phyloP scores from a whole-genome alignment of 2,797 vertebrate genomes.

The Allobates femoralis region DNA sequence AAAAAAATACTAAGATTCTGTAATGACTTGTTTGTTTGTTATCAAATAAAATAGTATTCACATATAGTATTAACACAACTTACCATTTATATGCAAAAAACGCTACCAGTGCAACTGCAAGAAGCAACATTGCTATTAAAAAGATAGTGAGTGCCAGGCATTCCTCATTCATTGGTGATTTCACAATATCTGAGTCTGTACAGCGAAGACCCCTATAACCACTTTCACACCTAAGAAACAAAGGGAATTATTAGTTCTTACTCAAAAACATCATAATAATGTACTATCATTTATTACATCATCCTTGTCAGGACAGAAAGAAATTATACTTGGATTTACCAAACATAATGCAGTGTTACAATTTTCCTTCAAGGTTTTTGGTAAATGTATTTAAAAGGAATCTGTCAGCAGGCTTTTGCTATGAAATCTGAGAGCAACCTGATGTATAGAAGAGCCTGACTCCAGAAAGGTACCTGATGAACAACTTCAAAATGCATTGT shows the following conservation, averaged over 20 bases:
- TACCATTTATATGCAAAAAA: slow-evolving; percentile 62
- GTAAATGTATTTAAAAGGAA: too few species aligned
- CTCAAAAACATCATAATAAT: not conserved
- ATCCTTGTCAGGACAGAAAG: not conserved
- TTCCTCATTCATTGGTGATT: slow-evolving; percentile 74
- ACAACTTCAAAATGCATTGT: too few species aligned
- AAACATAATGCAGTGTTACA: not conserved
- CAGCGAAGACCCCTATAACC: slow-evolving; percentile 77
- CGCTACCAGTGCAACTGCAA: slow-evolving; percentile 60
- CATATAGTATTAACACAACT: not conserved
- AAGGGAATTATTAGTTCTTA: not conserved
- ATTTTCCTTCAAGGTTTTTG: too few species aligned
- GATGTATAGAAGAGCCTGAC: too few species aligned
- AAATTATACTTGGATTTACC: not conserved
- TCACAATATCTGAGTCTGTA: slow-evolving; percentile 73
- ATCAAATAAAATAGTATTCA: not conserved
- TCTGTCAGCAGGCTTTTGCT: too few species aligned
- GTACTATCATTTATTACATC: not conserved
- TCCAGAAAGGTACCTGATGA: too few species aligned
- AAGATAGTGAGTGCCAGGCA: slow-evolving; percentile 76
- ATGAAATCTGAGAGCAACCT: too few species aligned
- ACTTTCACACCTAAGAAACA: slow-evolving; percentile 71
- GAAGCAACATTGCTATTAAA: slow-evolving; percentile 69
- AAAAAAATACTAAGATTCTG: not conserved
- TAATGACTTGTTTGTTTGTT: not conserved